phyloP scores from a whole-genome alignment of 2,888 invertebrate species.

The Bellardia bayeri region DNA sequence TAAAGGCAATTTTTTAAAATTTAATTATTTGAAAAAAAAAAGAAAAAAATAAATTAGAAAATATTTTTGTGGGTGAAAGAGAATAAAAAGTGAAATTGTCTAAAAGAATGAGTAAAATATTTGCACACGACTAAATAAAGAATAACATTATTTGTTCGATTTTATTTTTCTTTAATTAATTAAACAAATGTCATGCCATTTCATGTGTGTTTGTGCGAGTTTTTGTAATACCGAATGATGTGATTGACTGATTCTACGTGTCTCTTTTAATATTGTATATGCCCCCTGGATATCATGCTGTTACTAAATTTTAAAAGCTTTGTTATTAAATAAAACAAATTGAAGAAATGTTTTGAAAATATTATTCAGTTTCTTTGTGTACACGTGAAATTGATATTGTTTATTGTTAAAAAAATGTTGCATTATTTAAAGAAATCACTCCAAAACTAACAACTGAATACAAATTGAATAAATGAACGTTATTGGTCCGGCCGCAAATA shows the following conservation, averaged over 20 bases:
- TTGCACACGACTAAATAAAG: not conserved
- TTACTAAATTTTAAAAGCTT: slow-evolving; percentile 6
- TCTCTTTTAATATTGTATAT: not conserved
- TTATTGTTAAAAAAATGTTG: too few species aligned
- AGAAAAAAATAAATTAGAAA: not conserved
- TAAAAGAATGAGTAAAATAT: not conserved
- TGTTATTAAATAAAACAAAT: slow-evolving; percentile 24
- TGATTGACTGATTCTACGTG: slow-evolving; percentile 41
- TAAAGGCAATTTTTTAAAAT: not conserved
- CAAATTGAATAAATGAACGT: too few species aligned
- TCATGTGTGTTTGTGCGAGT: not conserved
- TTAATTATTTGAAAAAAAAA: not conserved
- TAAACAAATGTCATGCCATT: slow-evolving; percentile 21
- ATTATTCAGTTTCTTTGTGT: not conserved
- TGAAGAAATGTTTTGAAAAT: slow-evolving; percentile 1
- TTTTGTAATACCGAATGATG: slow-evolving; percentile 21
- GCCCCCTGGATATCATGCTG: not conserved
- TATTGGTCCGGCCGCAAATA: too few species aligned
- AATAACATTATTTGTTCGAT: not conserved
- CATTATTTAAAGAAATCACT: too few species aligned
- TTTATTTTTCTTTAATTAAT: not conserved
- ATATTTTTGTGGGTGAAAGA: not conserved
- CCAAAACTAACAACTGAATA: too few species aligned
- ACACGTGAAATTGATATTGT: too few species aligned
- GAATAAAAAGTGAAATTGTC: not conserved